These are phyloP conservation scores for Ophion ventricosus DNA, from an alignment of 2,888 invertebrate genomes.

Conservation along the genomic window DNA sequence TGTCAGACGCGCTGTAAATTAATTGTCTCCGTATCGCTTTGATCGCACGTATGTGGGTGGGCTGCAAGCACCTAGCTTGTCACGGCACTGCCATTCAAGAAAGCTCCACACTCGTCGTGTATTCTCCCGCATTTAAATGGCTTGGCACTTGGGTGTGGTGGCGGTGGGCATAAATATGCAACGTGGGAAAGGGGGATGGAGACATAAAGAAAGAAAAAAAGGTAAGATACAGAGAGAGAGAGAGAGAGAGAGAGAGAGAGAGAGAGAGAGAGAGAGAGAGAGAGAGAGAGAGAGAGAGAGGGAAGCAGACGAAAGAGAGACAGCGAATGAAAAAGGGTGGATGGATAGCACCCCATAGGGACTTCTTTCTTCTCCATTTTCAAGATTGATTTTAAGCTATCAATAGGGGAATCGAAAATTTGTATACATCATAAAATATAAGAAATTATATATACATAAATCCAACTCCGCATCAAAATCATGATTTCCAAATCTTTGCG, in stretches of 20 bases:
- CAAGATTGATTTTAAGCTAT: conserved; percentile 74
- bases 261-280: neutral
- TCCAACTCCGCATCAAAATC: neutral
- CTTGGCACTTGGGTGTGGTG: conserved; percentile 45
- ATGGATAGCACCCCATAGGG: conserved; percentile 55
- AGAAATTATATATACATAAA: neutral
- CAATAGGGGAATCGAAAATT: conserved; percentile 39
- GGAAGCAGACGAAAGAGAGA: no score
- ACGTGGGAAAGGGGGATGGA: conserved; percentile 58
- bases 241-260: conserved; percentile 3
- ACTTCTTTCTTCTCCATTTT: conserved; percentile 74
- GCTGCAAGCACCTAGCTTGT: conserved; percentile 36
- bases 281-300: neutral
- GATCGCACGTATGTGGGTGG: neutral
- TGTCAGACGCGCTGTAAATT: conserved; percentile 14
- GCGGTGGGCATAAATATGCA: conserved; percentile 74
- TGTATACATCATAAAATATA: neutral
- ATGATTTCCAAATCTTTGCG: neutral
- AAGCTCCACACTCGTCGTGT: conserved; percentile 67
- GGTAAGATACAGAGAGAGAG: neutral
- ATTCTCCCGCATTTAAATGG: conserved; percentile 71
- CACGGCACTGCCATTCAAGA: conserved; percentile 57
- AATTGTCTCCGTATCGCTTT: neutral
- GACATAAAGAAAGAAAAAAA: neutral
- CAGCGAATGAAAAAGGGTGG: conserved; percentile 11